Base-by-base conservation (phyloP, 2,888 invertebrate genomes). In the Himalopsyche tibetana region DNA sequence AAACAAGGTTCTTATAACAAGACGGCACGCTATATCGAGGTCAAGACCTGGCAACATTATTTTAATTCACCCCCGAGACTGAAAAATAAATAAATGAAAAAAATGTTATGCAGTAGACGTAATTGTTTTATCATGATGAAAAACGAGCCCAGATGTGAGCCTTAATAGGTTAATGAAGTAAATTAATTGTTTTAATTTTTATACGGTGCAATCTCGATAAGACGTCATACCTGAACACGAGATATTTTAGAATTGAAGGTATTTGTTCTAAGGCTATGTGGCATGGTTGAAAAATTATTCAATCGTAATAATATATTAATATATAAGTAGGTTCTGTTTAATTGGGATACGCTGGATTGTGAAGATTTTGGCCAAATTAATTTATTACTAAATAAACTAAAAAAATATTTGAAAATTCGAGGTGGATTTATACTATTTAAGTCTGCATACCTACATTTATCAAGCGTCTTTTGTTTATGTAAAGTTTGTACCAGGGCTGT, bases 91-190 rank as follows among this genome's bases (percentile, higher is more conserved):
- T 63, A 63, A 63, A 63, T 63, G 28, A 19, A 63, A 51, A 63
- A 63, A 63, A 63, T 19, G n/a, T 28, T 63, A 19, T 63, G 63
- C 63, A 28, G 63, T 63, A 63, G 63, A 63, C 63, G 63, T 63
- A 63, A 63, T 63, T 63, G 63, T 63, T 63, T 63, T 63, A 63
- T 63, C 63, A 63, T 51, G 63, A 63, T 63, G 63, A 19, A 63
- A 19, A 63, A 28, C 28, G 63, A 28, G 8, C 19, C 63, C 63
- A 63, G 63, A 63, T 63, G 63, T 63, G 63, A 19, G 19, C 63
- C 63, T n/a, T 63, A 63, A 63, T 63, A 63, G 63, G 63, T 63
- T 63, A 63, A 63, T 63, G 63, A 63, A 63, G 63, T 28, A 63
- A 63, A 63, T 63, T 63, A 63, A 63, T 63, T 19, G 19, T 63